Evolutionary conservation across 1,140 invertebrate genomes (phyloP).

Genomic region (Popillia japonica): DNA sequence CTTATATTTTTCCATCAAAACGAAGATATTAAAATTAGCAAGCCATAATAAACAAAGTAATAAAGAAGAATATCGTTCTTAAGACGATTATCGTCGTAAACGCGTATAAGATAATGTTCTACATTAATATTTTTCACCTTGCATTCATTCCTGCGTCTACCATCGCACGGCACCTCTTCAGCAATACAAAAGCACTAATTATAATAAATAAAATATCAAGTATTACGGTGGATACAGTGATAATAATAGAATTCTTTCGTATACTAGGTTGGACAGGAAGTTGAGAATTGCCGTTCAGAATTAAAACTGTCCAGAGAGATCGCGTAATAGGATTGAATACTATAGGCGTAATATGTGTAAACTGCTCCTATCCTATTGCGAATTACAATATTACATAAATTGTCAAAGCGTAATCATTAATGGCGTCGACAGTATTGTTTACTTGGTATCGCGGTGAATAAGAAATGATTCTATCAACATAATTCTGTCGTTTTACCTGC

Average conservation of each 20-base stretch:
- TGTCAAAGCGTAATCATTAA: background rate
- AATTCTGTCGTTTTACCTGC: background rate
- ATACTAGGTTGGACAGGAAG: constrained; percentile 25
- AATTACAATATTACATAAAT: background rate
- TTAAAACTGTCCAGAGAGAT: constrained; percentile 20
- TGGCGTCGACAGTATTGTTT: constrained; percentile 16
- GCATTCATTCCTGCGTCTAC: background rate
- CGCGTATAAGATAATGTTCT: background rate
- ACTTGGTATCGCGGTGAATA: constrained; percentile 16
- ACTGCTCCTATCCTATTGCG: background rate
- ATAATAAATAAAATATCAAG: constrained; percentile 6
- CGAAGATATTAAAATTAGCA: background rate
- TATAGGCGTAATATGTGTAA: background rate
- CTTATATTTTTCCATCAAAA: background rate
- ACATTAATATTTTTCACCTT: background rate
- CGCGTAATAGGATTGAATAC: background rate
- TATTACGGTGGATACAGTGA: background rate
- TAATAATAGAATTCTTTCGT: constrained; percentile 23
- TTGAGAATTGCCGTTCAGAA: constrained; percentile 12
- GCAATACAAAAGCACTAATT: constrained; percentile 26
- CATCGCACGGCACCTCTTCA: background rate
- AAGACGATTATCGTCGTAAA: background rate
- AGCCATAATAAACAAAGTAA: background rate
- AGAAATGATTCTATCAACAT: constrained; percentile 25
- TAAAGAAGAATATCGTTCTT: background rate